phyloP scores from a whole-genome alignment of 1,140 invertebrate species.

The Andricus grossulariae region DNA sequence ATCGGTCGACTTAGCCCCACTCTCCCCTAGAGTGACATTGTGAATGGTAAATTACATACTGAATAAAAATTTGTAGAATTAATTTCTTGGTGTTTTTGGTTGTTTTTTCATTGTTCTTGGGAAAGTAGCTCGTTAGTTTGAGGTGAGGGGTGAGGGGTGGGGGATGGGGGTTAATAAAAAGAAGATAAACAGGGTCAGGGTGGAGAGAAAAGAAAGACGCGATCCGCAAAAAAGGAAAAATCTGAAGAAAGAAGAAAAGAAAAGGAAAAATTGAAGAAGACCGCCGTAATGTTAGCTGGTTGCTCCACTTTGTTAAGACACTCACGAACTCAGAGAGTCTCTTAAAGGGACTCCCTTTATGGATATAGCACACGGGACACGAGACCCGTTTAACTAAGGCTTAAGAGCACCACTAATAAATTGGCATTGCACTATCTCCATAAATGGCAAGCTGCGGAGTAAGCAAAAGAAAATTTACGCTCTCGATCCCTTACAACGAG shows the following conservation, averaged over 20 bases:
- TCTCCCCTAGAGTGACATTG: no score
- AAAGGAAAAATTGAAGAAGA: slow-evolving; percentile 46
- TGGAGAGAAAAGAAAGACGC: not conserved
- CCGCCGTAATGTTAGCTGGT: slow-evolving; percentile 52
- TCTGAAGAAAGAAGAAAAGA: slow-evolving; percentile 38
- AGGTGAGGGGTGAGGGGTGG: not conserved
- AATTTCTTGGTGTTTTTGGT: no score
- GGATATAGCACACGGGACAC: slow-evolving; percentile 58
- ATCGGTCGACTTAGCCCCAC: no score
- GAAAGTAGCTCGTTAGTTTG: slow-evolving; percentile 29
- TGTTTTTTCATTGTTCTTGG: not conserved
- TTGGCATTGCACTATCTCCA: slow-evolving; percentile 70
- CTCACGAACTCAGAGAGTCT: slow-evolving; percentile 59
- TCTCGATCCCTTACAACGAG: slow-evolving; percentile 60
- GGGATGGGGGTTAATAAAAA: slow-evolving; percentile 4
- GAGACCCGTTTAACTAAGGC: slow-evolving; percentile 63
- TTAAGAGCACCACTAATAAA: slow-evolving; percentile 71
- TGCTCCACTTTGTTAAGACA: slow-evolving; percentile 63
- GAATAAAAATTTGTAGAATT: no score
- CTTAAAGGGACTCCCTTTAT: slow-evolving; percentile 63
- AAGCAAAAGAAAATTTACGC: slow-evolving; percentile 66
- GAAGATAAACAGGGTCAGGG: not conserved
- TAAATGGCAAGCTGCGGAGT: slow-evolving; percentile 62
- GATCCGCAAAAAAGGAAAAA: slow-evolving; percentile 30
- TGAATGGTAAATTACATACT: no score